phyloP scores from a whole-genome alignment of 2,797 vertebrate species.

The Propithecus deckenii region DNA sequence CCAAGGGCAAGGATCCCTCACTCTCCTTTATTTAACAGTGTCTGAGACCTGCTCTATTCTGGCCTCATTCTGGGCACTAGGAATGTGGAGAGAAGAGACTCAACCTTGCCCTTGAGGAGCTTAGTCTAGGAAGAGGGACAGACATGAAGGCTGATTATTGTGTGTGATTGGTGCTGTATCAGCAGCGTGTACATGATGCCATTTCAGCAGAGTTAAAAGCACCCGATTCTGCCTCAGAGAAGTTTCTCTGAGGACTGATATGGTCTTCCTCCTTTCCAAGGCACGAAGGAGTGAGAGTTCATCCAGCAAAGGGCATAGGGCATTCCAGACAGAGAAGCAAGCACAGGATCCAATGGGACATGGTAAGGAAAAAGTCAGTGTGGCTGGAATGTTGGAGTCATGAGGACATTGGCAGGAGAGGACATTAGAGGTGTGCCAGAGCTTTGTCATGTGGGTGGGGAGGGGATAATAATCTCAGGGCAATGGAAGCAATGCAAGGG shows the following conservation, averaged over 20 bases:
- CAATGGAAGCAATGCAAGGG: neutral
- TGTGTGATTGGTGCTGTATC: neutral
- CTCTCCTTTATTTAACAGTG: neutral
- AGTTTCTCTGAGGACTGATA: constrained; percentile 1
- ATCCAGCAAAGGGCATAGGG: neutral
- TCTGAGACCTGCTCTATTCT: neutral
- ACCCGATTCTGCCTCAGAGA: neutral
- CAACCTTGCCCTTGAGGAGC: neutral
- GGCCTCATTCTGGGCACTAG: neutral
- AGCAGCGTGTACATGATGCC: neutral
- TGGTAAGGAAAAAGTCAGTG: neutral
- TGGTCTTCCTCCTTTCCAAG: neutral
- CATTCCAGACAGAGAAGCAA: neutral
- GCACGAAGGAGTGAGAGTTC: neutral
- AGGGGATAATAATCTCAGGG: neutral
- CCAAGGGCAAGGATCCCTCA: neutral
- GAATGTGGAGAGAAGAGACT: neutral
- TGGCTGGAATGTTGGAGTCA: neutral
- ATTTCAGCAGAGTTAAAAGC: neutral
- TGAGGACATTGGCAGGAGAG: neutral
- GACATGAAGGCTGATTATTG: neutral
- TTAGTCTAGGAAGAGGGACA: neutral
- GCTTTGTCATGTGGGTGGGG: neutral
- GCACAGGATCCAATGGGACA: neutral
- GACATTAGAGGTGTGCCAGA: neutral